phyloP scores from a whole-genome alignment of 2,113 vertebrate species.

The Microtus ochrogaster region DNA sequence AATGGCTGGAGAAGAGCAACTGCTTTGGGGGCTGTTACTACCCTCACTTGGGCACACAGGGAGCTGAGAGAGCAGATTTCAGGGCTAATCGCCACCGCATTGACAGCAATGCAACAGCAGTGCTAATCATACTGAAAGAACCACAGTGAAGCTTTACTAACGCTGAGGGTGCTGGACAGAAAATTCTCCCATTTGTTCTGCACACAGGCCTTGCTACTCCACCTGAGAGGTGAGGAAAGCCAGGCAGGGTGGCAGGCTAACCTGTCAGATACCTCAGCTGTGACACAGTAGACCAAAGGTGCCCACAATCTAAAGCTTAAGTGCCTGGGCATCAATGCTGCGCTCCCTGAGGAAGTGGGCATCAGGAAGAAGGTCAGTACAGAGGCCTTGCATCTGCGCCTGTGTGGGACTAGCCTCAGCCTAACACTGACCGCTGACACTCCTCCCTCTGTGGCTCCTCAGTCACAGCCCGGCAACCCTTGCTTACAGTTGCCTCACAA shows the following conservation, averaged over 20 bases:
- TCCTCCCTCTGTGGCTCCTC: not conserved
- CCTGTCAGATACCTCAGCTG: not conserved
- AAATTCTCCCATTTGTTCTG: not conserved
- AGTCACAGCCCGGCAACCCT: fast-evolving
- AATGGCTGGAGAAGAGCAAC: not conserved
- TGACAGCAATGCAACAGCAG: no score
- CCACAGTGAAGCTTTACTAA: not conserved
- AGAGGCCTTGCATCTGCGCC: not conserved
- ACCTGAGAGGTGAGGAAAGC: not conserved
- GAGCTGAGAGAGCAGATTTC: not conserved
- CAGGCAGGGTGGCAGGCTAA: not conserved
- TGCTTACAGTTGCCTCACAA: not conserved
- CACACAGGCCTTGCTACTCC: not conserved
- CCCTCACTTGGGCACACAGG: not conserved
- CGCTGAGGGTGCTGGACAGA: not conserved
- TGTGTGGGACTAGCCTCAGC: not conserved
- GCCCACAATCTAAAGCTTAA: not conserved
- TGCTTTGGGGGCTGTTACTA: not conserved
- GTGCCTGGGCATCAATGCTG: not conserved
- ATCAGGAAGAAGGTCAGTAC: fast-evolving
- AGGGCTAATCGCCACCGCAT: not conserved
- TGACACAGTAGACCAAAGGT: fast-evolving
- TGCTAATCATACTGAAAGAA: not conserved
- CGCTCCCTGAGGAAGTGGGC: fast-evolving
- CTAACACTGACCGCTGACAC: no score